phyloP scores from a whole-genome alignment of 2,888 invertebrate genomes.

The Neoitamus cyanurus region DNA sequence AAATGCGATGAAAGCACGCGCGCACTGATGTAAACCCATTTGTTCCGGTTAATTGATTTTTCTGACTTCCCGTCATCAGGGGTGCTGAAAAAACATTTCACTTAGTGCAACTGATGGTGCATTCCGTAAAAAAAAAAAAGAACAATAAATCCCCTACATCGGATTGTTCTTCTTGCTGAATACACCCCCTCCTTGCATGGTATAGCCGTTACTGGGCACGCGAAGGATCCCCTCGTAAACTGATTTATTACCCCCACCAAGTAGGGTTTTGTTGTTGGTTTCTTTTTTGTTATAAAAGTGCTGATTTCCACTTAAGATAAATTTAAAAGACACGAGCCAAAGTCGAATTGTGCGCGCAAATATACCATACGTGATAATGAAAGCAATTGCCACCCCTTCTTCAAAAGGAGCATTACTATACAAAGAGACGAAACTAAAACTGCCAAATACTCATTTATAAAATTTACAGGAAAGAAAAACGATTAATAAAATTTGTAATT shows the following conservation, averaged over 20 bases:
- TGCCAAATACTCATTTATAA: not conserved
- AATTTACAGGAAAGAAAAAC: not conserved
- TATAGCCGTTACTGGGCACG: not conserved
- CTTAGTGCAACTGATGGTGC: not conserved
- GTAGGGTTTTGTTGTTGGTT: not conserved
- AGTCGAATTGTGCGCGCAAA: not conserved
- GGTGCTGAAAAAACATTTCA: not conserved
- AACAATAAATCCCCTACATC: not conserved
- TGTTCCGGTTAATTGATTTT: constrained; percentile 6
- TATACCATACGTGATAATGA: not conserved
- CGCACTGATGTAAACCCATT: not conserved
- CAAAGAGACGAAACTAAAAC: not conserved
- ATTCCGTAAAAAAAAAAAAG: not conserved
- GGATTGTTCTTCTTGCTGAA: not conserved
- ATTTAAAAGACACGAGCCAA: not conserved
- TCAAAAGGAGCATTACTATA: not conserved
- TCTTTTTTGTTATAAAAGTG: not conserved
- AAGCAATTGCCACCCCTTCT: not conserved
- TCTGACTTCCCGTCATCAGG: not conserved
- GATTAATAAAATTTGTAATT: not conserved
- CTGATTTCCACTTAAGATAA: not conserved
- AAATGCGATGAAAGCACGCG: not conserved
- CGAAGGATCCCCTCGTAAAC: not conserved
- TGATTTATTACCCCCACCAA: not conserved
- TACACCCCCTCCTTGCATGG: not conserved